phyloP scores from a whole-genome alignment of 2,888 invertebrate genomes.

The Bhutanitis thaidina region DNA sequence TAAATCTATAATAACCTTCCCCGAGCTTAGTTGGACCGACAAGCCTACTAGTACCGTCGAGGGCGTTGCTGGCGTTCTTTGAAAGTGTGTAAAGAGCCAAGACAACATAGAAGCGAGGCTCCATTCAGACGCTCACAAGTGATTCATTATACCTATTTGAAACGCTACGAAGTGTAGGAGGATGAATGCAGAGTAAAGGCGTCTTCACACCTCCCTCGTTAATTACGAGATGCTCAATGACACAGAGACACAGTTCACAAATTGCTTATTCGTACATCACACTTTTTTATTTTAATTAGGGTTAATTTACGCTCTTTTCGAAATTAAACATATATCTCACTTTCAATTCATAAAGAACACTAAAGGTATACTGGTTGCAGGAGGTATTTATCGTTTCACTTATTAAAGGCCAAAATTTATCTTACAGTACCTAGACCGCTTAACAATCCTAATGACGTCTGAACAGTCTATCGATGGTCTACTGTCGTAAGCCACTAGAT shows the following conservation, averaged over 20 bases:
- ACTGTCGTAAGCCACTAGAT: no score
- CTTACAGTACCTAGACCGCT: no score
- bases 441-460: no score
- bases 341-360: no score
- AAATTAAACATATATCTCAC: no score
- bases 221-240: background rate
- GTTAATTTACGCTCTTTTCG: no score
- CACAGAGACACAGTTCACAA: no score
- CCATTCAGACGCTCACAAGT: conserved; percentile 12
- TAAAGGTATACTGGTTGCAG: no score
- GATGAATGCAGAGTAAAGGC: conserved; percentile 7
- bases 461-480: no score
- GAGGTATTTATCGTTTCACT: no score
- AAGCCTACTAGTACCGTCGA: background rate
- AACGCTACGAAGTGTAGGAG: conserved; percentile 10
- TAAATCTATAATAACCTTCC: background rate
- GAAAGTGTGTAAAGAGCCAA: background rate
- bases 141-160: conserved; percentile 15
- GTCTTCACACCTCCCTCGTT: conserved; percentile 11
- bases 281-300: background rate
- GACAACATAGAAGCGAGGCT: background rate
- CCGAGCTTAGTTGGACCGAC: background rate
- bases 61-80: background rate
- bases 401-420: no score
- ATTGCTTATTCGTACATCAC: no score